A percentile compares a stretch with the other conserved stretches of the same genome.
Evolutionary conservation across 2,113 vertebrate genomes (phyloP).

Genomic region (Laticauda colubrina): DNA sequence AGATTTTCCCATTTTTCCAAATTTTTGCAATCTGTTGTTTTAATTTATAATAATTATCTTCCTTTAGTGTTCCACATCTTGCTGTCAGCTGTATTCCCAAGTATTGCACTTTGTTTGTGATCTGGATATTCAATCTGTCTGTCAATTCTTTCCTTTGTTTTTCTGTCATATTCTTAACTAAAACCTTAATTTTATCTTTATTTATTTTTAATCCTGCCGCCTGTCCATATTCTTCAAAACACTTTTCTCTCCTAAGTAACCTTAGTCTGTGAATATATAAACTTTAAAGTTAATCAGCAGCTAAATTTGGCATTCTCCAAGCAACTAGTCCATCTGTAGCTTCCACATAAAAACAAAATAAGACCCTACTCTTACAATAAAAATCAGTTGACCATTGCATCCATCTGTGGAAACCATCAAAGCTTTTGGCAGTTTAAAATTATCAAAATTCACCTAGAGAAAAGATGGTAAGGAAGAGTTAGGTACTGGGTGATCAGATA

Average conservation of each 20-base stretch:
- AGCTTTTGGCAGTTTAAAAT: not conserved
- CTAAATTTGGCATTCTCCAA: not conserved
- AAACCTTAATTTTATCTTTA: no score
- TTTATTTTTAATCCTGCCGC: no score
- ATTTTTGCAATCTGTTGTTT: no score
- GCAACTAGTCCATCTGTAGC: not conserved
- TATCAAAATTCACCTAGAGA: not conserved
- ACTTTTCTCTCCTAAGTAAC: not conserved
- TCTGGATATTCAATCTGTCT: no score
- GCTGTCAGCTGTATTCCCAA: no score
- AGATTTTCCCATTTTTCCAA: no score
- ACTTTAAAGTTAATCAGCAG: not conserved
- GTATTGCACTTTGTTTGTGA: no score
- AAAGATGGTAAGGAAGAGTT: not conserved
- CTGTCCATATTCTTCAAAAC: no score
- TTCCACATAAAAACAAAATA: not conserved
- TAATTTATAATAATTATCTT: no score
- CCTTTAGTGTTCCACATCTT: no score
- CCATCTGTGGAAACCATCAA: slow-evolving; percentile 14
- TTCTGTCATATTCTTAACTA: no score
- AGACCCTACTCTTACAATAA: not conserved
- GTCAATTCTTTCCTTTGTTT: no score
- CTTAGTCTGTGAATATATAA: not conserved
- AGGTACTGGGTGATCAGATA: not conserved
- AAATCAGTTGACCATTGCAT: slow-evolving; percentile 5